These are phyloP conservation scores for Theristus sp. DNA, from an alignment of 2,888 invertebrate species.

Conservation along the genomic window DNA sequence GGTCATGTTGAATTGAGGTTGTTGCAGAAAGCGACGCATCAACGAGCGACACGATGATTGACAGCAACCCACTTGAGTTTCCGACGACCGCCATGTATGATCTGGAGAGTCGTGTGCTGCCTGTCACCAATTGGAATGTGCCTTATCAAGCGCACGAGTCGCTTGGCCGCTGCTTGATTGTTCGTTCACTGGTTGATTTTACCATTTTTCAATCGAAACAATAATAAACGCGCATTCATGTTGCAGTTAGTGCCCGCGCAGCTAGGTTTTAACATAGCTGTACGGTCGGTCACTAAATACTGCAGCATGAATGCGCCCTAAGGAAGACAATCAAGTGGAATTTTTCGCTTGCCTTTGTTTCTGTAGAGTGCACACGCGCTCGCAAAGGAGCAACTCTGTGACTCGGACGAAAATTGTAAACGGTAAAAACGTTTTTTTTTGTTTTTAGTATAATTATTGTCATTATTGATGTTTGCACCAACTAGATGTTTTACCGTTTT, in stretches of 20 bases:
- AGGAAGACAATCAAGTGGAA: too few species aligned
- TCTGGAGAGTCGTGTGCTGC: slow-evolving; percentile 35
- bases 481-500: slow-evolving; percentile 8
- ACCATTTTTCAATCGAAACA: too few species aligned
- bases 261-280: too few species aligned
- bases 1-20: too few species aligned
- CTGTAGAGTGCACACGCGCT: slow-evolving; percentile 20
- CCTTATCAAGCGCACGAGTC: slow-evolving; percentile 37
- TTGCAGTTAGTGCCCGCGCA: too few species aligned
- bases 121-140: slow-evolving; percentile 36
- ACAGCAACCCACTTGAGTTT: slow-evolving; percentile 21
- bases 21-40: too few species aligned
- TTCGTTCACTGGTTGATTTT: too few species aligned
- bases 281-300: too few species aligned
- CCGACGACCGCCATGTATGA: slow-evolving; percentile 37
- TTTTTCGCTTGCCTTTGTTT: too few species aligned
- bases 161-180: slow-evolving; percentile 19
- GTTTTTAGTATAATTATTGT: background rate
- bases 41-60: too few species aligned
- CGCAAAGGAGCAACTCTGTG: slow-evolving; percentile 31
- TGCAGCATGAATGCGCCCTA: too few species aligned
- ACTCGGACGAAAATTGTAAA: slow-evolving; percentile 33
- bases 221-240: too few species aligned
- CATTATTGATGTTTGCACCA: slow-evolving; percentile 29
- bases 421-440: background rate